Evolutionary conservation across 2,113 vertebrate genomes (phyloP), one percentile per base, ranked within the genome.

Genomic region (Oncorhynchus masou): DNA sequence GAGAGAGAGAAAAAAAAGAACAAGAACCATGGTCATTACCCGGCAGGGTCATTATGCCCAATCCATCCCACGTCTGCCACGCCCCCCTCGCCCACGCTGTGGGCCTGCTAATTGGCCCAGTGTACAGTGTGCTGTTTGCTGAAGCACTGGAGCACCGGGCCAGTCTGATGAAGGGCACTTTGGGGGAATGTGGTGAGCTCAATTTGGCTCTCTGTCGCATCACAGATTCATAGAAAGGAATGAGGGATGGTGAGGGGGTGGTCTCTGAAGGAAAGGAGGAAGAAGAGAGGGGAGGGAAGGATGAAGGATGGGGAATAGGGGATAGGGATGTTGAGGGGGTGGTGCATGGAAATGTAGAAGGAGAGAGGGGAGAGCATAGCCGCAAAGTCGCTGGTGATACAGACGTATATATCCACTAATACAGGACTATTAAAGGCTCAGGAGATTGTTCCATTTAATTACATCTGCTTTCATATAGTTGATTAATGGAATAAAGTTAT

Each of bases 81-180:
- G 74, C 74, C 82, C 78, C 39, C 76, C 77, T 88, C 84, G 85
- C 87, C 89, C 83, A 91, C 91, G 80, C 81, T 54, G 39, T 57
- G 7, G 80, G 79, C 85, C 81, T 88, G 90, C 90, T 93, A 93
- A 94, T 93, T 93, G 90, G 90, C 84, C 84, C 84, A 67, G 83
- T 81, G 83, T 86, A 79, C 86, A 86, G 74, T 84, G 88, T 91
- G 84, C 76, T 84, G 88, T 92, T 90, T 89, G 85, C 84, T 90
- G 81, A 87, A 88, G 84, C 89, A 89, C 81, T 82, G 73, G 39
- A 45, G 39, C 39, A 45, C 9, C 39, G 9, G 78, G 80, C 80
- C 79, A 89, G 86, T 88, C 88, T 90, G 88, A 89, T 88, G 89
- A 87, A 90, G 77, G 75, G 64, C 88, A 88, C 90, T 82, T 86